Conservation (phyloP, 2,797 vertebrate species). For the Microchirus variegatus region DNA sequence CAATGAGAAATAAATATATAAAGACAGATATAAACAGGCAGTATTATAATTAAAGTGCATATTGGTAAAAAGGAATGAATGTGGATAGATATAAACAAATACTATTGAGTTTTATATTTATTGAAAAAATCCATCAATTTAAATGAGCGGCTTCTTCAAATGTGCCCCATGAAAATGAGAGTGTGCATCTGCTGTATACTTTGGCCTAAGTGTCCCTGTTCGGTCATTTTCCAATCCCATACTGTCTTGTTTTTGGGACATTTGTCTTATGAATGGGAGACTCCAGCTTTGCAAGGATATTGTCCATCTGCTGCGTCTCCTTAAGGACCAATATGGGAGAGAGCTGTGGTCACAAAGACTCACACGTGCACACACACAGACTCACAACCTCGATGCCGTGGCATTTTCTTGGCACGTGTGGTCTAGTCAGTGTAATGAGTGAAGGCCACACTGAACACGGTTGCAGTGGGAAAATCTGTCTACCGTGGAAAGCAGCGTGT, state of each 20-base stretch:
- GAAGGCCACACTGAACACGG: constrained; percentile 72
- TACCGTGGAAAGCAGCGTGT: constrained; percentile 55
- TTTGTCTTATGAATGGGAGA: constrained; percentile 75
- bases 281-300: constrained; percentile 70
- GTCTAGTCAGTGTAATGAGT: constrained; percentile 54
- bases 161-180: neutral
- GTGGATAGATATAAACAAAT: no score
- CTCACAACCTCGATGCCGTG: constrained; percentile 64
- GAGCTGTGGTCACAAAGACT: constrained; percentile 8
- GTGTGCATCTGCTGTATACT: constrained; percentile 40
- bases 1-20: no score
- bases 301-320: constrained; percentile 80
- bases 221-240: constrained; percentile 64
- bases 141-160: neutral
- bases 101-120: neutral
- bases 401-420: constrained; percentile 68
- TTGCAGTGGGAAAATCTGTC: constrained; percentile 75
- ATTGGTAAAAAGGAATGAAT: no score
- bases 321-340: constrained; percentile 51
- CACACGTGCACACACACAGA: constrained; percentile 5
- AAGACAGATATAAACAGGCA: no score
- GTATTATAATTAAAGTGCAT: no score
- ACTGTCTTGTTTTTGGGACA: constrained; percentile 66
- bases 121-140: no score
- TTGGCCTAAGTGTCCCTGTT: constrained; percentile 65